Base-by-base conservation (phyloP, 2,113 vertebrate genomes). In the Megaleporinus macrocephalus region DNA sequence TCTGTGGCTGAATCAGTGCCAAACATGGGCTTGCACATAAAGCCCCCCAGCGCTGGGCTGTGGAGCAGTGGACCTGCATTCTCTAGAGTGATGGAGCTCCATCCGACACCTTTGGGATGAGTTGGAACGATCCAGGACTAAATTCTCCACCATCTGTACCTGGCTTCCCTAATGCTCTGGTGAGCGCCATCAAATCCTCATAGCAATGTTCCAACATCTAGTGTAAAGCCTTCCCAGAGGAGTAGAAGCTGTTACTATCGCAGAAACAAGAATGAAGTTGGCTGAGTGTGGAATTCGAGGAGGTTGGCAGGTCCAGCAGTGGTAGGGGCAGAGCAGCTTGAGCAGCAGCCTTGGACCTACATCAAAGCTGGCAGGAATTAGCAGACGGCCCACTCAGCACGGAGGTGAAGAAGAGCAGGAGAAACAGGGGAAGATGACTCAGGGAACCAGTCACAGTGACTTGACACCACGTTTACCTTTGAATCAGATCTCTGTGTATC, bases 291-390 rank as follows among this genome's bases (percentile, higher is more conserved):
- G 41, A 6, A 16, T 29, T n/a, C 55, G 47, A 29, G n/a, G 30
- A 3, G 27, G 59, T 62, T 53, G 76, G 65, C 49, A 53, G 53
- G 70, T 20, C 20, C n/a, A 51, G 20, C 33, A 61, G 66, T 33
- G 26, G 44, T 14, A 69, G 30, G 30, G 68, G 41, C 49, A 44
- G n/a, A n/a, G n/a, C n/a, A n/a, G n/a, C n/a, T n/a, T n/a, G n/a
- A n/a, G n/a, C n/a, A n/a, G n/a, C n/a, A n/a, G n/a, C 78, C 53
- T 70, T 47, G 55, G 61, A 69, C 59, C 61, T 5, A 73, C 53
- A 75, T 86, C 53, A 84, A 76, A 81, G 77, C 24, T 24, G 30
- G 3, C 30, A 18, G 77, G 65, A 57, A 66, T 69, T 29, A 36
- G 26, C 5, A 33, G 15, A 10, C 7, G 57, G 4, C 6, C n/a